Evolutionary conservation across 2,888 invertebrate genomes (phyloP).

Genomic region (Thera obeliscata): DNA sequence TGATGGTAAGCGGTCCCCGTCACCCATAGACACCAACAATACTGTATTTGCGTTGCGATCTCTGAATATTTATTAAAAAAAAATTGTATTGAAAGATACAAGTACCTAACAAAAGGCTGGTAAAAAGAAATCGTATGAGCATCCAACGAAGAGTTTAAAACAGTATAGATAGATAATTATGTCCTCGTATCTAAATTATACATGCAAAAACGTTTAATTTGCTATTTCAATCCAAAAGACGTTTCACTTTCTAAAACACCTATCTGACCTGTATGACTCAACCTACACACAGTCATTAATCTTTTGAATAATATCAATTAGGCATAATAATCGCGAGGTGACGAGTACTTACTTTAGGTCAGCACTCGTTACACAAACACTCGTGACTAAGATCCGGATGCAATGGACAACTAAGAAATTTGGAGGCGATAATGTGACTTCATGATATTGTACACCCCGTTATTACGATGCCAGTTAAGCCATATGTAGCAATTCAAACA

Average conservation of each 20-base stretch:
- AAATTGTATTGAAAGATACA: too few species aligned
- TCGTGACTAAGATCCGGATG: slow-evolving; percentile 52
- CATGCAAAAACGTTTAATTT: neutral
- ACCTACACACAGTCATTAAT: neutral
- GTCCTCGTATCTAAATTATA: neutral
- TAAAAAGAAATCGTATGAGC: neutral
- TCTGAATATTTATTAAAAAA: too few species aligned
- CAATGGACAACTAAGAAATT: slow-evolving; percentile 39
- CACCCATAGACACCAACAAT: too few species aligned
- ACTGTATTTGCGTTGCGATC: too few species aligned
- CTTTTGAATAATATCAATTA: neutral
- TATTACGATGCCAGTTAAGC: too few species aligned
- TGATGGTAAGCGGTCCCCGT: too few species aligned
- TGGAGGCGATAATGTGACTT: too few species aligned
- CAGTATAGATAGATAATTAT: neutral
- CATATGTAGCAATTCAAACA: too few species aligned
- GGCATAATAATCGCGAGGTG: slow-evolving; percentile 2
- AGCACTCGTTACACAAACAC: slow-evolving; percentile 28
- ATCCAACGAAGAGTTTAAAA: neutral
- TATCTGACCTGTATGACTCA: neutral
- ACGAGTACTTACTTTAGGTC: neutral
- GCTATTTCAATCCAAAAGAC: neutral
- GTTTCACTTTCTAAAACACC: slow-evolving; percentile 3
- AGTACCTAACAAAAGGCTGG: too few species aligned
- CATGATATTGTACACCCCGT: too few species aligned